Conservation (phyloP, 1,140 invertebrate genomes). For the Triops longicaudatus region DNA sequence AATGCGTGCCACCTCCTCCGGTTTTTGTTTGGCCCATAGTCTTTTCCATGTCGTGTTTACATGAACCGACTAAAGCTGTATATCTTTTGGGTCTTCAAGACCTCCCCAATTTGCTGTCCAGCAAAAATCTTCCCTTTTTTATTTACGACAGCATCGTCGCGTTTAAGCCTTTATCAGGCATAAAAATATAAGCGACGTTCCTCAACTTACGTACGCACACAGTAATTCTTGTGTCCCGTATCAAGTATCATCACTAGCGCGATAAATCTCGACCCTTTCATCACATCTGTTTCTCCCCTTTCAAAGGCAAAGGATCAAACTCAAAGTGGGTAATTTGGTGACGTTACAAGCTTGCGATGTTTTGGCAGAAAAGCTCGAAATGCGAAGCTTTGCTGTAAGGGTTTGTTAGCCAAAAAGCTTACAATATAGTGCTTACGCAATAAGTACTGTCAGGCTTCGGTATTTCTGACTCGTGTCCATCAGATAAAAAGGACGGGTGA, state of each 20-base stretch:
- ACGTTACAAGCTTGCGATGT: not conserved
- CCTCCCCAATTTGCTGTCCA: constrained; percentile 11
- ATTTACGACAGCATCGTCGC: not conserved
- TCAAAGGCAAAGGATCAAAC: not conserved
- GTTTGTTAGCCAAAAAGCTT: no score
- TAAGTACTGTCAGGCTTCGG: no score
- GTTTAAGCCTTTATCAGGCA: not conserved
- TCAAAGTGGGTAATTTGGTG: not conserved
- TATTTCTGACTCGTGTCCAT: no score
- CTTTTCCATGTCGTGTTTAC: constrained; percentile 1
- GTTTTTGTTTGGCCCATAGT: not conserved
- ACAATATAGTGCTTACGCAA: no score
- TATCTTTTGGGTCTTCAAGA: not conserved
- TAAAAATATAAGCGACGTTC: not conserved
- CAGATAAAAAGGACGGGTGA: no score
- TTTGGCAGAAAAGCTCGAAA: no score
- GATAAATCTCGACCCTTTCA: not conserved
- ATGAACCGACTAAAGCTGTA: not conserved
- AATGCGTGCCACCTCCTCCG: not conserved
- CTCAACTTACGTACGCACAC: not conserved
- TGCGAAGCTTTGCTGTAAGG: no score
- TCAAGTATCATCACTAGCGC: not conserved
- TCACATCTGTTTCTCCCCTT: not conserved
- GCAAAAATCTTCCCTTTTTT: not conserved
- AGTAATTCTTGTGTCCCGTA: not conserved